Conservation (phyloP, 1,140 invertebrate species). For the Drosophila subobscura region DNA sequence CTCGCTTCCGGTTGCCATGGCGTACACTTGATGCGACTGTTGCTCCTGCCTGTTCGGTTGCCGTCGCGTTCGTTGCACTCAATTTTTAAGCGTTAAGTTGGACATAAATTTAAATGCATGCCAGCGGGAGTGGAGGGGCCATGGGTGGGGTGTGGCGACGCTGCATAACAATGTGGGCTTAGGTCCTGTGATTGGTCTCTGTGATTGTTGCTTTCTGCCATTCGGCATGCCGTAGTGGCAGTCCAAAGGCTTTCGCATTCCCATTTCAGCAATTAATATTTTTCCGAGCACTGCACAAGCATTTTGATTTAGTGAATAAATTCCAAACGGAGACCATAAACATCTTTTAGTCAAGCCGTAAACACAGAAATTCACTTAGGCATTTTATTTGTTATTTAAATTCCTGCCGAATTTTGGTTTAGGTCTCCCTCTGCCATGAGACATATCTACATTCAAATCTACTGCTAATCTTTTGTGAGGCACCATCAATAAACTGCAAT, state of each 20-base stretch:
- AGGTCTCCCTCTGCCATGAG: conserved; percentile 21
- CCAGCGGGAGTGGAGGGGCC: background rate
- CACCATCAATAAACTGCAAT: conserved; percentile 54
- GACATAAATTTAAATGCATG: conserved; percentile 79
- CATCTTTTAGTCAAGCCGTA: conserved; percentile 39
- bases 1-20: conserved; percentile 72
- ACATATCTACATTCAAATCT: too few relatives aligned
- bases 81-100: conserved; percentile 82
- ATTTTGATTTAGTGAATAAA: conserved; percentile 42
- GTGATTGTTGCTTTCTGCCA: conserved; percentile 48
- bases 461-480: conserved; percentile 44
- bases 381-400: conserved; percentile 51
- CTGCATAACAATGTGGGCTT: conserved; percentile 49
- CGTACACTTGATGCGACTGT: conserved; percentile 78
- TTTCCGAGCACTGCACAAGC: conserved; percentile 32
- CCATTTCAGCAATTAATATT: conserved; percentile 63
- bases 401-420: conserved; percentile 1
- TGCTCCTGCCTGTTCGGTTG: conserved; percentile 55
- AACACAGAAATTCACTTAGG: conserved; percentile 41
- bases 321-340: conserved; percentile 38
- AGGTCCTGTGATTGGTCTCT: conserved; percentile 18
- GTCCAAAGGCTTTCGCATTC: conserved; percentile 7
- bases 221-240: conserved; percentile 6
- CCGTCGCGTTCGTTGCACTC: conserved; percentile 77
- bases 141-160: background rate